phyloP scores from a whole-genome alignment of 2,113 vertebrate species.

The Microtus pennsylvanicus region DNA sequence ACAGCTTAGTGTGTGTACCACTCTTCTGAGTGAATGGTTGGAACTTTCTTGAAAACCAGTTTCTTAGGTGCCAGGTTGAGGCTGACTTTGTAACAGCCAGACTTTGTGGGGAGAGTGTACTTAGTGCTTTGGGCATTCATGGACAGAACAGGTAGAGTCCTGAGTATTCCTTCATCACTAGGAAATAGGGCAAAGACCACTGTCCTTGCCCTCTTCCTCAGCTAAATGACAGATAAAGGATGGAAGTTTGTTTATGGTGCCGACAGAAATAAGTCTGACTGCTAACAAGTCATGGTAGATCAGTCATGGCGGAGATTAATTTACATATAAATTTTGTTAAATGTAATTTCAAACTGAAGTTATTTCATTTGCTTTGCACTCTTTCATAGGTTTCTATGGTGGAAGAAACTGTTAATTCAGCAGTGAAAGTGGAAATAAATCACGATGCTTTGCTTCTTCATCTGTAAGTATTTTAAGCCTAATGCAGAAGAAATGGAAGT shows the following conservation, averaged over 20 bases:
- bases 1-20: background rate
- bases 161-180: background rate
- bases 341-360: background rate
- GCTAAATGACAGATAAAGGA: background rate
- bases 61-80: background rate
- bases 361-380: conserved; percentile 39
- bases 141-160: background rate
- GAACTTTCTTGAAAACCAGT: background rate
- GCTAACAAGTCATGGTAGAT: no score
- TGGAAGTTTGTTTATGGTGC: background rate
- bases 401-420: conserved; percentile 57
- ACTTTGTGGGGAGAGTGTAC: background rate
- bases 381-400: conserved; percentile 65
- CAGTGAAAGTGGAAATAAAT: background rate
- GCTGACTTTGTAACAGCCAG: background rate
- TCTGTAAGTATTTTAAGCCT: conserved; percentile 60
- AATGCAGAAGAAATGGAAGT: background rate
- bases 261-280: background rate
- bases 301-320: background rate
- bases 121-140: background rate
- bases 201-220: background rate
- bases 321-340: background rate
- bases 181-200: background rate
- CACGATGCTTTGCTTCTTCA: conserved; percentile 10
- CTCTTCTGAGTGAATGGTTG: background rate